Base-by-base conservation (phyloP, 1,140 invertebrate genomes). In the Conus ventricosus region DNA sequence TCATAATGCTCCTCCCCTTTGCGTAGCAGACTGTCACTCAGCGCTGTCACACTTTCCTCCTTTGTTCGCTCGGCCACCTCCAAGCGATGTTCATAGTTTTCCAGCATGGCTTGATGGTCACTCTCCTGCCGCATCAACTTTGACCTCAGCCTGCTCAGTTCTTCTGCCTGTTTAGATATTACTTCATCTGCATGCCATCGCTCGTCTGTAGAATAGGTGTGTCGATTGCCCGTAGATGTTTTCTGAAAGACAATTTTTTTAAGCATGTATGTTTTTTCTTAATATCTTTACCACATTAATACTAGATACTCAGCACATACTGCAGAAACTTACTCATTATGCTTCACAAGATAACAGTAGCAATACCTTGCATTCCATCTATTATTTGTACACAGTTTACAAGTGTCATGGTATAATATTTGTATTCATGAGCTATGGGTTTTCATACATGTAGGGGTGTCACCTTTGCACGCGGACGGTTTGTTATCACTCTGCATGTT, bases 101-200 rank as follows among this genome's bases (percentile, higher is more conserved):
- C 85, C 13, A 91, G 87, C 88, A 92, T 90, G 25, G 91, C 90
- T n/a, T 89, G 91, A 54, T 93, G 91, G 60, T 88, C 85, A 78
- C 87, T 87, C 55, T 91, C 91, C 20, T 92, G n/a, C 17, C 84
- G 71, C 83, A 89, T 85, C 17, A 93, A 71, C 84, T 92, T 90
- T 81, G 91, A 90, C 83, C 92, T 93, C 85, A 94, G 85, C 11
- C 93, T 91, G 20, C 85, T 85, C 71, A 94, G 91, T 78, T 94
- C 93, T 60, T 88, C 85, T 13, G 92, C 92, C 82, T 94, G 93
- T 51, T 92, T 91, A 53, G 86, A 91, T 23, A 94, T 92, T 2
- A 94, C 87, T 81, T 93, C 92, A 91, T 94, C 92, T 81, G 91
- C 90, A 84, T 92, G 92, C 78, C 90, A 91, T 20, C 89, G 87